Conservation (phyloP, 2,797 vertebrate genomes). For the Mormyrops boulengeri region DNA sequence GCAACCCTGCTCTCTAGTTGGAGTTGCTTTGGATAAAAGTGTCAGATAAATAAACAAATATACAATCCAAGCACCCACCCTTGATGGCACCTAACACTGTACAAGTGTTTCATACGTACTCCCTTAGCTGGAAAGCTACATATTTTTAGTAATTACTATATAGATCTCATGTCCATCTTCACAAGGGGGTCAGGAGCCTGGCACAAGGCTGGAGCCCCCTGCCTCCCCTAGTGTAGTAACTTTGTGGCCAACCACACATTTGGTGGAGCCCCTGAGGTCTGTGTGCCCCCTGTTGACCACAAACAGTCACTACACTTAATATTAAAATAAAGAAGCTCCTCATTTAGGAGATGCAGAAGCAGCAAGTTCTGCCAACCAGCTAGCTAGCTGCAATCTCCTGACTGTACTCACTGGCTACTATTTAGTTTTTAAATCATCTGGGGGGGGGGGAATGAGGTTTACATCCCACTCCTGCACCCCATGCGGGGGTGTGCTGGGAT, state of each 20-base stretch:
- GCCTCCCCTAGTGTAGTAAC: not conserved
- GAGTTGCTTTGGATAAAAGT: not conserved
- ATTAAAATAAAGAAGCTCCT: not conserved
- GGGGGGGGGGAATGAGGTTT: not conserved
- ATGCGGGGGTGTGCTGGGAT: not conserved
- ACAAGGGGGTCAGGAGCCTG: not conserved
- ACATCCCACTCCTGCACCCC: not conserved
- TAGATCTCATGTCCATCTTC: not conserved
- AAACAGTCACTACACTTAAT: not conserved
- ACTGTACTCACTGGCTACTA: not conserved
- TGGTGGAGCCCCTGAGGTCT: not conserved
- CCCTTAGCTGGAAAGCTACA: not conserved
- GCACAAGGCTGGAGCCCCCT: not conserved
- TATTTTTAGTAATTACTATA: not conserved
- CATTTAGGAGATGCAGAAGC: not conserved
- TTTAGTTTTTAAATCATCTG: not conserved
- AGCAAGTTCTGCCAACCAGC: not conserved
- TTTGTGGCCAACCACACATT: not conserved
- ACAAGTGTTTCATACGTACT: not conserved
- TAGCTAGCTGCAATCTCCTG: not conserved
- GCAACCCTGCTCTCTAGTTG: not conserved
- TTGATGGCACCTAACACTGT: not conserved
- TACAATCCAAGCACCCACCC: not conserved
- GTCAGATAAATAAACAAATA: not conserved
- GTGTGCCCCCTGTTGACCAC: not conserved